Evolutionary conservation across 2,113 vertebrate species (phyloP).

Genomic region (Clupea harengus): DNA sequence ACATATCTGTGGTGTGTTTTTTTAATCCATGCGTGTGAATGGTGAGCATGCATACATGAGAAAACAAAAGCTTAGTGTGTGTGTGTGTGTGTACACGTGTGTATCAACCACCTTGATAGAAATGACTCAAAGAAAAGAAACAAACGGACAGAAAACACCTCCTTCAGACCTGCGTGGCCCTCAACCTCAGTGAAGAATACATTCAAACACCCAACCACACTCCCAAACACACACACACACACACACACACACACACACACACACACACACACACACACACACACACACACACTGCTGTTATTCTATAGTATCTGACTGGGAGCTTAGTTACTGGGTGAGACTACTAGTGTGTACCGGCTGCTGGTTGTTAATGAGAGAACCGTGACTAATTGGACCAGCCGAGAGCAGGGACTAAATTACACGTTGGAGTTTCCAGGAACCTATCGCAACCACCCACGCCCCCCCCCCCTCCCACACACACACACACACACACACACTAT

Average conservation of each 20-base stretch:
- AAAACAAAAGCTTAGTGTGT: not conserved
- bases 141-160: too few relatives aligned
- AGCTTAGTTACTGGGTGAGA: not conserved
- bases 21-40: too few relatives aligned
- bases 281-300: not conserved
- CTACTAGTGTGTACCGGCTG: conserved; percentile 24
- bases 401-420: not conserved
- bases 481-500: conserved; percentile 12
- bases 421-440: conserved; percentile 27
- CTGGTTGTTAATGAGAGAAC: not conserved
- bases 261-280: too few relatives aligned
- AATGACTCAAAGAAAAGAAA: too few relatives aligned
- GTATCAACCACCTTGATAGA: too few relatives aligned
- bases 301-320: too few relatives aligned
- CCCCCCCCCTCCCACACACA: not conserved
- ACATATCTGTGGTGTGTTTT: too few relatives aligned
- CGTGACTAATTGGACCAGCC: not conserved
- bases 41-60: too few relatives aligned
- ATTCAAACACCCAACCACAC: not conserved
- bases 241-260: not conserved
- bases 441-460: not conserved
- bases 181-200: not conserved
- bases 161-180: too few relatives aligned
- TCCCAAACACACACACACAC: too few relatives aligned
- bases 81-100: not conserved